These are phyloP conservation scores for Mycogona germanica DNA, from an alignment of 2,888 invertebrate species.

Conservation along the genomic window DNA sequence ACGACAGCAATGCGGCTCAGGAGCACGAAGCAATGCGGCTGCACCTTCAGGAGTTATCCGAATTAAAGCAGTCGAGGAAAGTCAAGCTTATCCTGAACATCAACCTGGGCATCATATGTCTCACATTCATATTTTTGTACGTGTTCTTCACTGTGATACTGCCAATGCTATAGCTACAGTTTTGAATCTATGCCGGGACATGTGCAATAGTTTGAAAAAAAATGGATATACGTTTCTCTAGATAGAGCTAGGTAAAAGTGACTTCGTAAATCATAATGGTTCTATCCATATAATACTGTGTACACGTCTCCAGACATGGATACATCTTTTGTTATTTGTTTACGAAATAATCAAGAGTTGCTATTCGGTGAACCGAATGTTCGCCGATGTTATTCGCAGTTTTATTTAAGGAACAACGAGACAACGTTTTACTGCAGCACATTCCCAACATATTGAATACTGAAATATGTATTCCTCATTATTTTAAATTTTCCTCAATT, in stretches of 20 bases:
- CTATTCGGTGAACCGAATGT: too few species aligned
- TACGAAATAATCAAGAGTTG: too few species aligned
- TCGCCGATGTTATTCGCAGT: too few species aligned
- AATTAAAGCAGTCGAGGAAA: slow-evolving; percentile 20
- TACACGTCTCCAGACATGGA: too few species aligned
- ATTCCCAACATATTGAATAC: too few species aligned
- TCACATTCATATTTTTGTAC: slow-evolving; percentile 24
- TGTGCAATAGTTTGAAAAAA: background rate
- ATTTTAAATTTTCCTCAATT: too few species aligned
- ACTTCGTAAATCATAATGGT: too few species aligned
- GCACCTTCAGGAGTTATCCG: slow-evolving; percentile 20
- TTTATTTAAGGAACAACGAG: too few species aligned
- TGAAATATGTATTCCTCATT: too few species aligned
- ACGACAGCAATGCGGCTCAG: slow-evolving; percentile 3
- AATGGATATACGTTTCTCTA: background rate
- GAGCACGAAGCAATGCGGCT: slow-evolving; percentile 17
- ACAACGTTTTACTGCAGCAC: too few species aligned
- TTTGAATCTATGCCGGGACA: background rate
- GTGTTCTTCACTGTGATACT: slow-evolving; percentile 13
- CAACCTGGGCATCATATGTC: slow-evolving; percentile 25
- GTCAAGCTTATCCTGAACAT: slow-evolving; percentile 23
- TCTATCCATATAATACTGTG: too few species aligned
- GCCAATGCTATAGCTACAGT: slow-evolving; percentile 7
- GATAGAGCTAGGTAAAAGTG: background rate
- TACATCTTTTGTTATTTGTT: too few species aligned